Conservation (phyloP, 2,797 vertebrate genomes). For the Philypnodon macrostomus region DNA sequence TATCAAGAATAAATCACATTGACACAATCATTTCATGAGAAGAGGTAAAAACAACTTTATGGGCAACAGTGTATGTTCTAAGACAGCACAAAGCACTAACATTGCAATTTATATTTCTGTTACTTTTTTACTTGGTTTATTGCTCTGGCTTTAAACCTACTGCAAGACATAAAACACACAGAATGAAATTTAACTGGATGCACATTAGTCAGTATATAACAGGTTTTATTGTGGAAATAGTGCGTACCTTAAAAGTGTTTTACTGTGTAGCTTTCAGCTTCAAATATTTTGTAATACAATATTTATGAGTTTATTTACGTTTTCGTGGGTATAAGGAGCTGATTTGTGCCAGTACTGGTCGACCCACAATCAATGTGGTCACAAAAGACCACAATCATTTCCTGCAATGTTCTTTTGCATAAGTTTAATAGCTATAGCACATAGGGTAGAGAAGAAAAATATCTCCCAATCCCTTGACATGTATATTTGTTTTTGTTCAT, state of each 20-base stretch:
- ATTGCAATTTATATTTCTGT: no score
- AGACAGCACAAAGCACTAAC: no score
- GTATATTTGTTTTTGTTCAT: neutral
- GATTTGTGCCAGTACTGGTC: no score
- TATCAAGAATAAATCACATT: no score
- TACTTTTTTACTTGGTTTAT: neutral
- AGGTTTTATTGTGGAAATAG: conserved; percentile 1
- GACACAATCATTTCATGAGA: no score
- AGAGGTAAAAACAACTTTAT: no score
- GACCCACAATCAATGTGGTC: no score
- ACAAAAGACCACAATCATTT: neutral
- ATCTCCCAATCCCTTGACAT: neutral
- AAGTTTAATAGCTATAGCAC: neutral
- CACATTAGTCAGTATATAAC: conserved; percentile 6
- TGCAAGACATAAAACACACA: neutral
- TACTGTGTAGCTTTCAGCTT: conserved; percentile 7
- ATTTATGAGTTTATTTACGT: conserved; percentile 5
- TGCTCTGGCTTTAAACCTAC: neutral
- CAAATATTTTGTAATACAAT: neutral
- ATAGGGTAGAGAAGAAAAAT: neutral
- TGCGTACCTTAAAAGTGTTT: neutral
- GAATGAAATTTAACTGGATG: neutral
- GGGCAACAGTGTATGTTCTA: no score
- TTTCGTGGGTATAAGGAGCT: neutral
- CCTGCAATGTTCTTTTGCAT: neutral